Conservation (phyloP, 2,113 vertebrate genomes). For the Salvelinus alpinus region DNA sequence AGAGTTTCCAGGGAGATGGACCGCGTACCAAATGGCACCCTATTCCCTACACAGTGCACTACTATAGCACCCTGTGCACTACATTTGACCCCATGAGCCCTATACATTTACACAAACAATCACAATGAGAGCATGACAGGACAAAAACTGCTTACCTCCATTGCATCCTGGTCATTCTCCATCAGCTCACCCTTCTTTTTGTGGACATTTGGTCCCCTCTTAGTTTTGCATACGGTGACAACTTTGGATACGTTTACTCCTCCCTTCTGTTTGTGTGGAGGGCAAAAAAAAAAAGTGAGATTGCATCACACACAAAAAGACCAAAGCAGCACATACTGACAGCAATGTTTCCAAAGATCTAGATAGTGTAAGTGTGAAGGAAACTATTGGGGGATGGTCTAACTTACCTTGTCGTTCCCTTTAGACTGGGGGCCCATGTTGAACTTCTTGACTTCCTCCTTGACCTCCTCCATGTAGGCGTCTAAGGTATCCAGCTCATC, state of each 20-base stretch:
- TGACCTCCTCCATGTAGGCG: slow-evolving; percentile 99
- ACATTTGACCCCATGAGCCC: background rate
- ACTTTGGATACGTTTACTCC: slow-evolving; percentile 93
- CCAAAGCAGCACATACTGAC: too few relatives aligned
- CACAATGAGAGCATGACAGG: background rate
- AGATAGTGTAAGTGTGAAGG: background rate
- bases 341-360: too few relatives aligned
- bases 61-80: too few relatives aligned
- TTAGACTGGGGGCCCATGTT: slow-evolving; percentile 90
- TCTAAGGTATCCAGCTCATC: slow-evolving; percentile 94
- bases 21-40: background rate
- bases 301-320: too few relatives aligned
- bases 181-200: slow-evolving; percentile 99
- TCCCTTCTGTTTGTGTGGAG: slow-evolving; percentile 77
- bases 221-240: slow-evolving; percentile 92
- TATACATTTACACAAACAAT: too few relatives aligned
- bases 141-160: slow-evolving; percentile 83
- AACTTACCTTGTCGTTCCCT: slow-evolving; percentile 90
- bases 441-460: slow-evolving; percentile 98
- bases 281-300: too few relatives aligned
- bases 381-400: background rate
- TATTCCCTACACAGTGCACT: background rate
- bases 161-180: slow-evolving; percentile 98
- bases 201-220: slow-evolving; percentile 84
- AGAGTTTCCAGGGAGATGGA: too few relatives aligned